A percentile compares a stretch with the other conserved stretches of the same genome.
Evolutionary conservation across 1,140 invertebrate species (phyloP).

Genomic region (Leptestheria dahalacensis): DNA sequence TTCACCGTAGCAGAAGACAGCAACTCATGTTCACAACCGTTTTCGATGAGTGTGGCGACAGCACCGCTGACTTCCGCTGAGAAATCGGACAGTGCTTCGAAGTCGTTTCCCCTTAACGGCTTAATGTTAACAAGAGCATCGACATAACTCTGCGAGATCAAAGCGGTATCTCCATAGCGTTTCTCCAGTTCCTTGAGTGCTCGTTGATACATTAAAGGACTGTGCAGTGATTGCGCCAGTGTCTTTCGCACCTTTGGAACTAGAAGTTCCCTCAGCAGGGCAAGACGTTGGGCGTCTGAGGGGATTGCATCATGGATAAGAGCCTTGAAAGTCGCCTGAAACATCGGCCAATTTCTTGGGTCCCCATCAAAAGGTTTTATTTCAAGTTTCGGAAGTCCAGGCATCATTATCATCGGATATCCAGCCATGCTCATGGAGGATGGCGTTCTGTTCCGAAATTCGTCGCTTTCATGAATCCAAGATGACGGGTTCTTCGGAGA

Average conservation of each 20-base stretch:
- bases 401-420: background rate
- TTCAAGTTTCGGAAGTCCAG: background rate
- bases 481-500: background rate
- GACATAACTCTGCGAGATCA: background rate
- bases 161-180: background rate
- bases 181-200: background rate
- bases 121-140: background rate
- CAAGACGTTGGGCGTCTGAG: slow-evolving; percentile 3
- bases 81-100: background rate
- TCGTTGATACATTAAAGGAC: background rate
- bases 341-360: slow-evolving; percentile 1
- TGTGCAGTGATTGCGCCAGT: background rate
- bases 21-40: background rate
- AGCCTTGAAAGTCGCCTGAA: slow-evolving; percentile 1
- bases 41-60: background rate
- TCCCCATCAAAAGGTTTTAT: slow-evolving; percentile 4
- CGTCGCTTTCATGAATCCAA: background rate
- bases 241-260: background rate
- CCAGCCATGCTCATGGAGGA: background rate
- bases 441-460: background rate
- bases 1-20: background rate
- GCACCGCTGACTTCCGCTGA: background rate
- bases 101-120: background rate
- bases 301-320: background rate
- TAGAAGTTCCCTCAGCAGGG: background rate